phyloP scores from a whole-genome alignment of 2,888 invertebrate genomes.

The Physocephala rufipes region DNA sequence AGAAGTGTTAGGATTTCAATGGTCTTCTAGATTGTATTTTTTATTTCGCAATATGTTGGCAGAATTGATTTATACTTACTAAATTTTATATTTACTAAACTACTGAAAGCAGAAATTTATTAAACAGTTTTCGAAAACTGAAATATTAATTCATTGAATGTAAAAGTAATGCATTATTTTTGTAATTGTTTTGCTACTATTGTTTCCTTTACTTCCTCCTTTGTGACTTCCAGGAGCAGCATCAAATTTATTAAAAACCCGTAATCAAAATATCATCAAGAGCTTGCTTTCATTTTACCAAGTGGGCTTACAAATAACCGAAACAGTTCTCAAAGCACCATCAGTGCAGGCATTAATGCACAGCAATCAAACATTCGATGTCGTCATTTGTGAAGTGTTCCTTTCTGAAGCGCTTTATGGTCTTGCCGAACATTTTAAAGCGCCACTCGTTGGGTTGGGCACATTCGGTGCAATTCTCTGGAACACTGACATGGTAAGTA shows the following conservation, averaged over 20 bases:
- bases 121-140: too few relatives aligned
- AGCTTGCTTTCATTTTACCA: constrained; percentile 46
- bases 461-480: constrained; percentile 58
- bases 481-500: constrained; percentile 40
- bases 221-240: constrained; percentile 34
- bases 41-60: too few relatives aligned
- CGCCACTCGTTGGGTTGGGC: constrained; percentile 57
- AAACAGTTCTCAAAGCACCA: constrained; percentile 44
- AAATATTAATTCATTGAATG: not conserved
- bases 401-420: constrained; percentile 63
- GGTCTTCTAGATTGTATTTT: too few relatives aligned
- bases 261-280: constrained; percentile 18
- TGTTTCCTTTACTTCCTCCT: not conserved
- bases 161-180: not conserved
- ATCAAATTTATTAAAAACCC: not conserved
- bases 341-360: constrained; percentile 48
- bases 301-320: constrained; percentile 53
- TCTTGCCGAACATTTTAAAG: constrained; percentile 58
- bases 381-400: constrained; percentile 63
- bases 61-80: too few relatives aligned
- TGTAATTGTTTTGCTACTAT: not conserved
- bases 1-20: too few relatives aligned
- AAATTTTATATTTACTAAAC: too few relatives aligned
- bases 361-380: constrained; percentile 63
- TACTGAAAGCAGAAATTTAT: too few relatives aligned